Percentiles rank a stretch among this genome's conserved stretches.
Conservation (phyloP, 2,113 vertebrate genomes). For the Carassius carassius region DNA sequence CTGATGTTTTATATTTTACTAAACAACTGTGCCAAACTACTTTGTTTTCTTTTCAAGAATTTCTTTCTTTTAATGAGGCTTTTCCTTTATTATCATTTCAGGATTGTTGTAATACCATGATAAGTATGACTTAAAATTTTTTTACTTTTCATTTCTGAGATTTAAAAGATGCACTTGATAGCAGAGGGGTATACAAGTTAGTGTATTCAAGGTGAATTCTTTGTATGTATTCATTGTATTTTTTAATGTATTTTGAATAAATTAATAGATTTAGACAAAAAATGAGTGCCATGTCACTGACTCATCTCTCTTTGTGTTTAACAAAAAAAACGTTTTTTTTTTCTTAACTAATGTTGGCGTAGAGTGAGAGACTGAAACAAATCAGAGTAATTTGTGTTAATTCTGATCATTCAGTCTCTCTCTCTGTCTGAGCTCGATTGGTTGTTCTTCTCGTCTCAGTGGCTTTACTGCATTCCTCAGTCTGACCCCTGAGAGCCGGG, state of each 20-base stretch:
- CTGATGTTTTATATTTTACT: no score
- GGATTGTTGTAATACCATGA: neutral
- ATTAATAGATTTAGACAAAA: neutral
- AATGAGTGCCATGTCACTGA: neutral
- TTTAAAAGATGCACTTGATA: no score
- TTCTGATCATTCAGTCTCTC: slow-evolving; percentile 4
- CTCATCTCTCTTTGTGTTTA: neutral
- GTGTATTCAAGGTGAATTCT: no score
- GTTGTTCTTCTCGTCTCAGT: neutral
- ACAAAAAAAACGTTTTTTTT: neutral
- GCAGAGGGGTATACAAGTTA: no score
- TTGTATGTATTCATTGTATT: no score
- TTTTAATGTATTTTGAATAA: neutral
- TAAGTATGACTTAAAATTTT: no score
- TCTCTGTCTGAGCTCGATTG: slow-evolving; percentile 15
- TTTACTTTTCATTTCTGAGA: neutral
- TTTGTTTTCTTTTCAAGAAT: neutral
- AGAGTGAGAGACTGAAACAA: neutral
- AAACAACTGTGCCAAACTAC: no score
- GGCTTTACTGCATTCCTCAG: slow-evolving; percentile 26
- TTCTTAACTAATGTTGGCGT: neutral
- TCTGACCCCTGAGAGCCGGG: slow-evolving; percentile 20
- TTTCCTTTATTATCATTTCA: neutral
- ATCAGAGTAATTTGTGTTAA: slow-evolving; percentile 24
- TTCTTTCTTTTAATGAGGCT: neutral